Base-by-base conservation (phyloP, 2,113 vertebrate species). In the Amphilophus citrinellus region DNA sequence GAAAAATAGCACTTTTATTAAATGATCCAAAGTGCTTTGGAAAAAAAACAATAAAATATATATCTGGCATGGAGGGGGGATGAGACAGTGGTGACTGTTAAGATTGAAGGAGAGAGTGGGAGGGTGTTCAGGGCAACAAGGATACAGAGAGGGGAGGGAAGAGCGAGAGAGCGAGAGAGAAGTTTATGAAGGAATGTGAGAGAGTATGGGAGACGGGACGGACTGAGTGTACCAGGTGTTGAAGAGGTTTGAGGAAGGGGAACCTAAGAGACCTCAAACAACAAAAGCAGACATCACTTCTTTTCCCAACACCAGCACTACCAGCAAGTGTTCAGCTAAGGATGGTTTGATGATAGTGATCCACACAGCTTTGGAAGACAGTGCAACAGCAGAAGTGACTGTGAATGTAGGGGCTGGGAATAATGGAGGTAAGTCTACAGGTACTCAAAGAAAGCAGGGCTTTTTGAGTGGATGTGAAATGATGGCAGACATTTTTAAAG, bases 131-230 rank as follows among this genome's bases (percentile, higher is more conserved):
- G 84, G 80, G 83, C 61, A 90, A 89, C 88, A 63, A 90, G 73
- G 87, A 91, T 84, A 86, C 79, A 90, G 60, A 87, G 83, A 82
- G 86, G 86, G 87, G 81, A 63, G 85, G 85, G 76, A 75, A 77
- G 44, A 50, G 39, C 27, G 47, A 85, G 85, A 81, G 83, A 83
- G 58, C 47, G 77, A 85, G 76, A 80, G n/a, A 79, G 87, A 27
- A 89, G 91, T 89, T 88, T 93, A 86, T 92, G 86, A 84, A 90
- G 91, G 88, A 93, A 91, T 94, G 87, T 92, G 87, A 84, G 87
- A 89, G 86, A 79, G 77, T 53, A 84, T 81, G 87, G 81, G 84
- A 89, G 90, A 92, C 88, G 91, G 87, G 91, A 92, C 44, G 77
- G 89, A 91, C 75, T 86, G 84, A 94, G 82, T 84, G 79, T 53